Base-by-base conservation (phyloP, 1,140 invertebrate genomes). In the Harpegnathos saltator region DNA sequence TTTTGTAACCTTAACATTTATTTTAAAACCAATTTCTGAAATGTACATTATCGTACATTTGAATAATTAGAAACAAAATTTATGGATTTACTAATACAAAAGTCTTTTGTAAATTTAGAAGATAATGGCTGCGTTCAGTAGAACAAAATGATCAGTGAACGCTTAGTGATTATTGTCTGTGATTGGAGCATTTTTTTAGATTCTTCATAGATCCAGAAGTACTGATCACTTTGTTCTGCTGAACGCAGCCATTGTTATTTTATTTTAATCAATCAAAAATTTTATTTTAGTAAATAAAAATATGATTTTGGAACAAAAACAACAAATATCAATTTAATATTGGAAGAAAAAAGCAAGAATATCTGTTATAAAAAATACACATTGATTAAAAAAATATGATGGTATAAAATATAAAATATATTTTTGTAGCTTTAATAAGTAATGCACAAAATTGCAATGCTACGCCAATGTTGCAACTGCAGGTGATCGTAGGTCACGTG, bases 391-490 rank as follows among this genome's bases (percentile, higher is more conserved):
- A 58, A 72, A 56, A 9, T 22, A 71, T 11, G 33, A 54, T 3
- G 7, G 7, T 33, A 33, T 33, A 17, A 19, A 15, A 24, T 38
- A 56, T 71, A 19, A 56, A 33, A 33, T 33, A 33, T 33, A 33
- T 3, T 33, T n/a, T n/a, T n/a, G n/a, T n/a, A 17, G 15, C 15
- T 19, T 17, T 50, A 63, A 24, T 33, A 63, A 29, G 15, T 33
- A 22, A 19, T 50, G n/a, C n/a, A 17, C 22, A 54, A 50, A 50
- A 52, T 33, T 65, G 1, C 17, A 44, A 22, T 66, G 24, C 78
- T 82, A 90, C 86, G 89, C 86, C 89, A 91, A 77, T 90, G 89
- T 58, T 48, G 69, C 61, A 82, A 33, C 52, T 68, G 86, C 88
- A 87, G 85, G 74, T 87, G 83, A 82, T 72, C 84, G 80, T 66